These are phyloP conservation scores for Leptinotarsa haldemani DNA, from an alignment of 2,888 invertebrate genomes.

Conservation along the genomic window DNA sequence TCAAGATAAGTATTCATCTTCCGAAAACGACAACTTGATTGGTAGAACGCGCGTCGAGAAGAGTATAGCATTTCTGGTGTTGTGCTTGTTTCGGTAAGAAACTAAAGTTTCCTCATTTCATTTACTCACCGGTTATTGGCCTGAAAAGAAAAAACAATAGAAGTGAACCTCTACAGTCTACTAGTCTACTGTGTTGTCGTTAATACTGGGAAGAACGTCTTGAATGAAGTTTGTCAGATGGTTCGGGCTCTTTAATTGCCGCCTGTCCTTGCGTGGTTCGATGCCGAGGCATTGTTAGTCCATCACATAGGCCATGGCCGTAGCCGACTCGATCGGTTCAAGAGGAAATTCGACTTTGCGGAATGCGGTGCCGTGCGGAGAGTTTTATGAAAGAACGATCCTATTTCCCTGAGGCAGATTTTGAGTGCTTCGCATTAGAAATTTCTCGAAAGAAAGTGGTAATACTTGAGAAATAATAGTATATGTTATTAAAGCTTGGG, in stretches of 20 bases:
- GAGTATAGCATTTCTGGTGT: too few relatives aligned
- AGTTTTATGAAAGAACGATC: not conserved
- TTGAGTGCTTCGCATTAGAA: not conserved
- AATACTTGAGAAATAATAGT: not conserved
- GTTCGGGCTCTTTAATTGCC: constrained; percentile 16
- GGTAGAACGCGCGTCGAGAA: too few relatives aligned
- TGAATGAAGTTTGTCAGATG: constrained; percentile 20
- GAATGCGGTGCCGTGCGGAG: constrained; percentile 9
- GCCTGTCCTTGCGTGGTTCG: constrained; percentile 23
- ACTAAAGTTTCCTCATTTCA: too few relatives aligned
- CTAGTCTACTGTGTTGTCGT: not conserved
- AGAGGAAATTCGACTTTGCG: constrained; percentile 6
- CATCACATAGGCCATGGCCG: constrained; percentile 28
- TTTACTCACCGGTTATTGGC: not conserved
- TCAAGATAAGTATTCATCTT: too few relatives aligned
- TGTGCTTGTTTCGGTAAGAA: too few relatives aligned
- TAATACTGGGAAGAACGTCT: constrained; percentile 5
- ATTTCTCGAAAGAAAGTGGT: not conserved
- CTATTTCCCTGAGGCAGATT: constrained; percentile 1
- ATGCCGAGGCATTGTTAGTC: constrained; percentile 28
- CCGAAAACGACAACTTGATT: too few relatives aligned
- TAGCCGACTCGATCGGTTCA: constrained; percentile 4
- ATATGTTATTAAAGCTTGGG: too few relatives aligned
- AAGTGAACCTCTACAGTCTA: not conserved
- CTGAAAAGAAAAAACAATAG: not conserved